These are phyloP conservation scores for Danio choprae DNA, from an alignment of 2,797 vertebrate species.

Conservation along the genomic window DNA sequence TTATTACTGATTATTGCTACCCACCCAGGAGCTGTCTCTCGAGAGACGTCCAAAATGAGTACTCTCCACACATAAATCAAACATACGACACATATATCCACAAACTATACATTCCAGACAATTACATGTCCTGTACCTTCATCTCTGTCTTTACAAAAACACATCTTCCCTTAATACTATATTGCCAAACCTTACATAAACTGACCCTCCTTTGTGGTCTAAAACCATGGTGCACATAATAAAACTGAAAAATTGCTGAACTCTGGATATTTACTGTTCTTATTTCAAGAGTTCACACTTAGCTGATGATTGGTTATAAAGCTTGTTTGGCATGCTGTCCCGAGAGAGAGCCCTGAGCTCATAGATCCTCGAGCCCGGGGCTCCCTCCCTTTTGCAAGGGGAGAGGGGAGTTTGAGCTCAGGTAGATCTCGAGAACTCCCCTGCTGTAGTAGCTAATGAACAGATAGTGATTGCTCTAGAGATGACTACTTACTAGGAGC, in stretches of 20 bases:
- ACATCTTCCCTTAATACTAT: background rate
- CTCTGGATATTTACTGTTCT: background rate
- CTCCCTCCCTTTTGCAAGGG: too few species aligned
- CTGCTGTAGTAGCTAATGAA: too few species aligned
- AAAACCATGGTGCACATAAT: background rate
- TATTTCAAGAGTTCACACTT: too few species aligned
- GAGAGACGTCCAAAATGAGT: background rate
- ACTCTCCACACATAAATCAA: background rate
- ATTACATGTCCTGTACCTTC: background rate
- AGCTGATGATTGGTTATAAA: too few species aligned
- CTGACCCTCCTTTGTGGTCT: background rate
- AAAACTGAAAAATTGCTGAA: background rate
- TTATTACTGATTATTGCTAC: slow-evolving; percentile 35
- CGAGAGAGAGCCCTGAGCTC: too few species aligned
- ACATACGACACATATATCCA: background rate
- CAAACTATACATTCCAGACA: slow-evolving; percentile 10
- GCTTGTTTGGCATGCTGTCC: too few species aligned
- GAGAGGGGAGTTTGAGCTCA: too few species aligned
- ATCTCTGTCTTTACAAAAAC: background rate
- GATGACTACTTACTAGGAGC: too few species aligned
- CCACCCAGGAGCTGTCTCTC: background rate
- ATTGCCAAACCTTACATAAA: slow-evolving; percentile 3
- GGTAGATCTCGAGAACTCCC: too few species aligned
- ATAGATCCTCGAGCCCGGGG: too few species aligned
- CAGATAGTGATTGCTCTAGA: too few species aligned